A percentile compares a stretch with the other conserved stretches of the same genome.
phyloP scores from a whole-genome alignment of 2,888 invertebrate species.

The Stictocephala bisonia region DNA sequence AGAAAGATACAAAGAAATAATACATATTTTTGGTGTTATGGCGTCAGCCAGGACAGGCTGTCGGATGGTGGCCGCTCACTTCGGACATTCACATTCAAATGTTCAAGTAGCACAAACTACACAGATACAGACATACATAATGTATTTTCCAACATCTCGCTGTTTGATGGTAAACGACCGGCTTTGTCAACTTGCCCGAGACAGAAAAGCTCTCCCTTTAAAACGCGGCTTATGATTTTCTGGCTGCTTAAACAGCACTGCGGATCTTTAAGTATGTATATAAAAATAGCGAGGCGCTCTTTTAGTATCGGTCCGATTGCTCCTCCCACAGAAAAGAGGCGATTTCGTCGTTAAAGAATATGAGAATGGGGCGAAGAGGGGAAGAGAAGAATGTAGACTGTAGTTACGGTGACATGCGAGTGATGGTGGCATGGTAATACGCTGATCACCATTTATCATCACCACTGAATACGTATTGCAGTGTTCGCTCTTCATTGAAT shows the following conservation, averaged over 20 bases:
- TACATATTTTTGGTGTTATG: too few species aligned
- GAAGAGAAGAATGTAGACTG: constrained; percentile 14
- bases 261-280: constrained; percentile 19
- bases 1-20: too few species aligned
- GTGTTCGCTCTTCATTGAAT: constrained; percentile 28
- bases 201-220: constrained; percentile 15
- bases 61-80: constrained; percentile 3
- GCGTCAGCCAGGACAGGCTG: too few species aligned
- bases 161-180: not conserved
- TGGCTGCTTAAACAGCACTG: constrained; percentile 22
- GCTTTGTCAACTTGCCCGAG: not conserved
- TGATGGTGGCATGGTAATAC: constrained; percentile 21
- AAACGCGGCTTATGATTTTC: constrained; percentile 33
- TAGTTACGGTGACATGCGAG: not conserved
- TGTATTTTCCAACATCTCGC: not conserved
- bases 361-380: not conserved
- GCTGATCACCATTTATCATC: constrained; percentile 32
- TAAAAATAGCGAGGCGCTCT: constrained; percentile 24
- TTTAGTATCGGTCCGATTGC: constrained; percentile 29
- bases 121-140: constrained; percentile 18
- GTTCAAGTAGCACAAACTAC: constrained; percentile 20
- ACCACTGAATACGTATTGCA: constrained; percentile 21
- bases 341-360: not conserved
- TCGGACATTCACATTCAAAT: constrained; percentile 21
- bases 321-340: too few species aligned